phyloP scores from a whole-genome alignment of 2,113 vertebrate species.

The Pluvianellus socialis region DNA sequence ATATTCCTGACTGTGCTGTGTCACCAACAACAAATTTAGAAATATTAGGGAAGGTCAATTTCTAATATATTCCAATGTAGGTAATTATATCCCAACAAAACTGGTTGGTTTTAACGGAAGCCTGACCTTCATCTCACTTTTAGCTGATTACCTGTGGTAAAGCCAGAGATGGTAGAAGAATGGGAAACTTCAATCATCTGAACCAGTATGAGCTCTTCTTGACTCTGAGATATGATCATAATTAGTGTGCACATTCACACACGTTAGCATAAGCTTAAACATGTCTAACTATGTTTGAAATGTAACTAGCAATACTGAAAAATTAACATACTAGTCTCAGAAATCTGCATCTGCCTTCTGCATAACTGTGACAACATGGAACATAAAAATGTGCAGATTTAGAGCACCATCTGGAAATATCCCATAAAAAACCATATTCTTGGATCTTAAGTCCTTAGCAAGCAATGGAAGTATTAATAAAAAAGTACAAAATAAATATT shows the following conservation, averaged over 20 bases:
- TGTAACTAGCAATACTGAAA: neutral
- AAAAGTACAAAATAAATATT: neutral
- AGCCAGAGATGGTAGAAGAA: neutral
- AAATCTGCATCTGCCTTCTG: neutral
- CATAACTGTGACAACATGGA: neutral
- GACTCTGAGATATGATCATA: neutral
- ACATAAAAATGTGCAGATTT: neutral
- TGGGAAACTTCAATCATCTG: neutral
- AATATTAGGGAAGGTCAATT: neutral
- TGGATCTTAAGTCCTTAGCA: neutral
- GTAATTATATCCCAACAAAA: neutral
- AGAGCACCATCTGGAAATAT: slow-evolving; percentile 12
- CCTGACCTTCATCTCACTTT: neutral
- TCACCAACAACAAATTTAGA: neutral
- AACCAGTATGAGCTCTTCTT: rapidly evolving
- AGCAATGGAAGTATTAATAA: neutral
- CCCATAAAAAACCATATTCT: neutral
- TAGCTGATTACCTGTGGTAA: neutral
- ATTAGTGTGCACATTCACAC: neutral
- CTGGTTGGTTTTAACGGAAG: neutral
- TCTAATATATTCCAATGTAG: neutral
- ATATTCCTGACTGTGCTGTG: neutral
- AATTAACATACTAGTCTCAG: neutral
- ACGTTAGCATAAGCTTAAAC: neutral
- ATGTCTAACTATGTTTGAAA: neutral